Evolutionary conservation across 2,113 vertebrate genomes (phyloP), one percentile per base, ranked within the genome.

Genomic region (Phasianus colchicus): DNA sequence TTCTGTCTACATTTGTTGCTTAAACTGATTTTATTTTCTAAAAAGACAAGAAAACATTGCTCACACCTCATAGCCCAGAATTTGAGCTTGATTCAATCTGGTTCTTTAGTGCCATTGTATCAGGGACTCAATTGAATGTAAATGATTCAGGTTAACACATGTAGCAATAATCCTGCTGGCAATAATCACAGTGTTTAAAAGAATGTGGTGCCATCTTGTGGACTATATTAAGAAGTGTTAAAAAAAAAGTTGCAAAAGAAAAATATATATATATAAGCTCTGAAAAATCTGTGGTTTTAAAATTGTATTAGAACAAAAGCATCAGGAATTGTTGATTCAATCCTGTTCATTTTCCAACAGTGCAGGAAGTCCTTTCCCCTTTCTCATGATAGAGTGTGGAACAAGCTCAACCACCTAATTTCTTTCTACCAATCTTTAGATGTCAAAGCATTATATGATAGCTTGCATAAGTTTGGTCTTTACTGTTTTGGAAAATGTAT

Each of bases 121-220:
- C 52, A n/a, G 32, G 22, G 36, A 64, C 20, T 75, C 13, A 6
- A 20, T 20, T 25, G 25, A 45, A 38, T 69, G 77, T 66, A 10
- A 80, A 72, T 3, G 11, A 36, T 55, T 86, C 30, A 11, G 27
- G 11, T 32, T 55, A 64, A 64, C 6, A 11, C 11, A 29, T 1
- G 24, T 5, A 38, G 40, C 57, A 52, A 7, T 29, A 72, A 67
- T 9, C 32, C 16, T 13, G 63, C 71, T 27, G 36, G 40, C 57
- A 40, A 6, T 29, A 69, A 67, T 7, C 27, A 14, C 11, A 64
- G 71, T 13, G 14, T 55, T 74, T 36, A 18, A 55, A 36, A 89
- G 57, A 86, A 43, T 4, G 63, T 69, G 70, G 24, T 89, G 97
- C 89, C 97, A 95, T 85, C 97, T 9, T 77, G 96, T 96, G 98